These are phyloP conservation scores for Calonectris borealis DNA, from an alignment of 2,113 vertebrate genomes.

Conservation along the genomic window DNA sequence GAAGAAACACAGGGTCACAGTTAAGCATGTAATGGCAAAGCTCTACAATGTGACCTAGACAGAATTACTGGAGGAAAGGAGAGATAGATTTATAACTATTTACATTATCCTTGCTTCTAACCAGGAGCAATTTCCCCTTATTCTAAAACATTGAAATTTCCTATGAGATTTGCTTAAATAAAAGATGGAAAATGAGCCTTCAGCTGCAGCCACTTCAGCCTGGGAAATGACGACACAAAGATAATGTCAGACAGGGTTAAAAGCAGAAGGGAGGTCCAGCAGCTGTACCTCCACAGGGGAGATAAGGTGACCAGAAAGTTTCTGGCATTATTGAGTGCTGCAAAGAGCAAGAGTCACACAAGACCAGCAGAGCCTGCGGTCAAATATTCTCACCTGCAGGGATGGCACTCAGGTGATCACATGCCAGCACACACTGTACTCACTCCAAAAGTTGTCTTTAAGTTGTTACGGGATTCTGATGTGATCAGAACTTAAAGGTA, in stretches of 20 bases:
- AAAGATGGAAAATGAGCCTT: not conserved
- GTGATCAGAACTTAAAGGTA: not conserved
- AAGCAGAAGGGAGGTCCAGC: not conserved
- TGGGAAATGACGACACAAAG: not conserved
- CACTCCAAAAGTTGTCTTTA: not conserved
- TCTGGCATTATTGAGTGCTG: not conserved
- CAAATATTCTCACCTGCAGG: not conserved
- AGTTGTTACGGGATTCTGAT: not conserved
- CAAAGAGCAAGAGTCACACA: not conserved
- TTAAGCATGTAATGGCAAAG: conserved; percentile 16
- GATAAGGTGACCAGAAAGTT: not conserved
- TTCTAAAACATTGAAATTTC: not conserved
- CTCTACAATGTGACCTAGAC: conserved; percentile 2
- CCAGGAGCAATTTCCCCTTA: not conserved
- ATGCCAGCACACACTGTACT: not conserved
- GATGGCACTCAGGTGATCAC: not conserved
- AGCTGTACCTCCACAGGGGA: not conserved
- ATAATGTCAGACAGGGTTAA: not conserved
- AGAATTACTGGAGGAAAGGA: conserved; percentile 36
- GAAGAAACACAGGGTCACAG: conserved; percentile 48
- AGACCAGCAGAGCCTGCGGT: not conserved
- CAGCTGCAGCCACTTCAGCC: not conserved
- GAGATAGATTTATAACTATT: conserved; percentile 16
- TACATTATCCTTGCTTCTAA: conserved; percentile 29
- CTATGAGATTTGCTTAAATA: not conserved